A percentile compares a stretch with the other conserved stretches of the same genome.
phyloP scores from a whole-genome alignment of 2,888 invertebrate species.

The Zonitis immaculata region DNA sequence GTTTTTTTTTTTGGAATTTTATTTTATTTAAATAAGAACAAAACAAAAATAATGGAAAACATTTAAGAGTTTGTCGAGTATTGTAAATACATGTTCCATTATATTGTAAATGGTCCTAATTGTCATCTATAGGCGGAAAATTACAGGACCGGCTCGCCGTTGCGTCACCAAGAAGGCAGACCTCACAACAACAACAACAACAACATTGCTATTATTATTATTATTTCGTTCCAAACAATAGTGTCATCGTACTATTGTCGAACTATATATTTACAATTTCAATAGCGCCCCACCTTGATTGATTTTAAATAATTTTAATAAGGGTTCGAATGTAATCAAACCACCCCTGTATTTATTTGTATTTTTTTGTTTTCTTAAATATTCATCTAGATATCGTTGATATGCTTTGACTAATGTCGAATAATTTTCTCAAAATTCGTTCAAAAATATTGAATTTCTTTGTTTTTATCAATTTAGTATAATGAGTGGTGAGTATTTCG shows the following conservation, averaged over 20 bases:
- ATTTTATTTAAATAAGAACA: background rate
- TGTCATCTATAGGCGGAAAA: constrained; percentile 19
- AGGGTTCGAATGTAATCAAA: background rate
- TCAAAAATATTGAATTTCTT: background rate
- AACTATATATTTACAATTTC: constrained; percentile 17
- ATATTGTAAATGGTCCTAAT: constrained; percentile 16
- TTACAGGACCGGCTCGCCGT: constrained; percentile 21
- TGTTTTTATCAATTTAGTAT: background rate
- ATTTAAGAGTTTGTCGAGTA: constrained; percentile 9
- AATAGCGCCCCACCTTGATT: constrained; percentile 10
- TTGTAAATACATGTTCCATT: constrained; percentile 14
- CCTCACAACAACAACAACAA: constrained; percentile 11
- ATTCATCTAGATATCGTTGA: background rate
- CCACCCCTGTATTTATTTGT: background rate
- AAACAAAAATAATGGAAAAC: constrained; percentile 12
- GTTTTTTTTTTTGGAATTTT: too few relatives aligned
- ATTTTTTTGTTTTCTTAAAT: too few relatives aligned
- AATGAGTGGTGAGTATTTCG: background rate
- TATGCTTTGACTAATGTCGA: background rate
- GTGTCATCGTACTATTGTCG: constrained; percentile 18
- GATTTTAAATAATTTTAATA: background rate
- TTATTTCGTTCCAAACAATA: constrained; percentile 16
- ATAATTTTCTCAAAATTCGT: background rate
- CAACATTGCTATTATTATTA: constrained; percentile 16
- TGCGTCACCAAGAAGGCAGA: constrained; percentile 22